Conservation (phyloP, 2,888 invertebrate genomes). For the Eutolmus rufibarbis region DNA sequence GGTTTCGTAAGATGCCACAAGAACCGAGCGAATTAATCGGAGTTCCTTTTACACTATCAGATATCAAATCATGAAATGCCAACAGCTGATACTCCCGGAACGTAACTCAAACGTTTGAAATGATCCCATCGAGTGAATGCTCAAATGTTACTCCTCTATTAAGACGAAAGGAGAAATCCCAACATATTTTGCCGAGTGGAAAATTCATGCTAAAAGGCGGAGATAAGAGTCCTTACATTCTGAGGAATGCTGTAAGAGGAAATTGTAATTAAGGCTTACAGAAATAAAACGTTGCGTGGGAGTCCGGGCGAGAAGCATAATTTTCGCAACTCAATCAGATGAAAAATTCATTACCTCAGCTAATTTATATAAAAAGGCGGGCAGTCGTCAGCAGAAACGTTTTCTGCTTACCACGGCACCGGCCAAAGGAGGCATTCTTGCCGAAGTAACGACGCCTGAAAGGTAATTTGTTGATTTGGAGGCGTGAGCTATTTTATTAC, state of each 20-base stretch:
- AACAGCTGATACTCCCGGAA: neutral
- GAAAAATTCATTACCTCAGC: slow-evolving; percentile 14
- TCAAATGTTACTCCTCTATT: neutral
- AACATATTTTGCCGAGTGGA: neutral
- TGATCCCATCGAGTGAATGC: neutral
- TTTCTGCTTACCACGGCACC: neutral
- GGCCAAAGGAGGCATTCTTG: neutral
- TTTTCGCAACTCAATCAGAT: slow-evolving; percentile 13
- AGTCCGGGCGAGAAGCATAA: neutral
- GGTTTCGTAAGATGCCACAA: neutral
- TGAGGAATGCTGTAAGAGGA: neutral
- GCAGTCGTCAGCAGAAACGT: neutral
- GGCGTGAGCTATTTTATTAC: slow-evolving; percentile 21
- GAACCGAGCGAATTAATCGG: neutral
- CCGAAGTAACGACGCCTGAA: neutral
- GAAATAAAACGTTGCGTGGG: neutral
- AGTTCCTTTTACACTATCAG: neutral
- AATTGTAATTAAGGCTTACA: neutral
- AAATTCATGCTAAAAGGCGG: neutral
- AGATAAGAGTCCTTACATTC: neutral
- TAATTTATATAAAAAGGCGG: neutral
- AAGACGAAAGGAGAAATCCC: neutral
- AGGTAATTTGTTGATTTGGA: slow-evolving; percentile 7
- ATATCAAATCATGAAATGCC: neutral
- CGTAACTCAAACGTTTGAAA: neutral